These are phyloP conservation scores for Mugil cephalus DNA, from an alignment of 2,113 vertebrate genomes.

Conservation along the genomic window DNA sequence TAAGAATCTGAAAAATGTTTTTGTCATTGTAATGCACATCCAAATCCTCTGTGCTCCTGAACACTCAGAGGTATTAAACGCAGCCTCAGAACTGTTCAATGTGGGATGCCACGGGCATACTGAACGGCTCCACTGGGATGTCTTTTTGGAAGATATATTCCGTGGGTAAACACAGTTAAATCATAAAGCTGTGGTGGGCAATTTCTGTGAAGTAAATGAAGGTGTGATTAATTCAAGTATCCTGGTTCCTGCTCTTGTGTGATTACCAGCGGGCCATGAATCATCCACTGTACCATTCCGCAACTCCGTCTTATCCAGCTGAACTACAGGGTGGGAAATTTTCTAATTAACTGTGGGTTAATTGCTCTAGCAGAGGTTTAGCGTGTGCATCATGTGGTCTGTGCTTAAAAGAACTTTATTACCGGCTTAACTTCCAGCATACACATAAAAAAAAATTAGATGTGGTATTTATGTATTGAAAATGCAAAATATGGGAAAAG, in stretches of 20 bases:
- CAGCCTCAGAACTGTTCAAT: conserved; percentile 47
- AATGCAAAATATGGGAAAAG: too few relatives aligned
- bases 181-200: conserved; percentile 68
- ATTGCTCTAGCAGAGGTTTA: conserved; percentile 61
- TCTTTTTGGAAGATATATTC: conserved; percentile 60
- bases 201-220: conserved; percentile 74
- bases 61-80: conserved; percentile 38
- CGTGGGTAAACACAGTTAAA: conserved; percentile 68
- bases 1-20: conserved; percentile 17
- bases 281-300: conserved; percentile 67
- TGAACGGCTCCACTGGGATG: conserved; percentile 31
- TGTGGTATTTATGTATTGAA: too few relatives aligned
- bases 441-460: background rate
- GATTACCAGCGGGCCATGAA: conserved; percentile 77
- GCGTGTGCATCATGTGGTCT: conserved; percentile 48
- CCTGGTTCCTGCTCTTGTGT: conserved; percentile 66
- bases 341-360: conserved; percentile 82
- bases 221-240: conserved; percentile 74
- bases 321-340: conserved; percentile 65
- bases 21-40: conserved; percentile 31
- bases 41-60: conserved; percentile 15
- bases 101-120: conserved; percentile 42
- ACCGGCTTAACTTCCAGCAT: background rate
- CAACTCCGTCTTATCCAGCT: conserved; percentile 56
- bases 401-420: conserved; percentile 14